Base-by-base conservation (phyloP, 2,113 vertebrate genomes). In the Nibea albiflora region DNA sequence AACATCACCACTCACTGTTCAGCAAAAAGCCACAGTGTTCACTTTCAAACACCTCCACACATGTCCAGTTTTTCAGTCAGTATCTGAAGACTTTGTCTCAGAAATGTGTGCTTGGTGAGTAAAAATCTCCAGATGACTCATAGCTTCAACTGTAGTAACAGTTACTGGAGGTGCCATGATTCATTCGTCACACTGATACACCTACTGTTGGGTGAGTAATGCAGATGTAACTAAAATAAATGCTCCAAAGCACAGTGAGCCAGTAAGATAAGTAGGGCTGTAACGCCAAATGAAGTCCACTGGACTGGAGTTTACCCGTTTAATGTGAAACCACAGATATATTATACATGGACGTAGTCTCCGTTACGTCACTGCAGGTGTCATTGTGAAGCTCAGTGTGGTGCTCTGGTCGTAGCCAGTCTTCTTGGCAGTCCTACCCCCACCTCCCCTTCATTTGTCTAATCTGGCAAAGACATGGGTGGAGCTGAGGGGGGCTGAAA, bases 91-190 rank as follows among this genome's bases (percentile, higher is more conserved):
- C 35, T 39, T 39, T 39, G 35, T 9, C 35, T 9, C 35, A 9
- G 35, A 2, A 2, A 39, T 39, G 35, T 39, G 35, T 39, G 35
- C 8, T 39, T 39, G 8, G 35, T 9, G 64, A 39, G 58, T 17
- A 50, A 44, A 57, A 54, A 24, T 42, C 8, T 57, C 3, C 47
- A 17, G 69, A 50, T 85, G 71, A 82, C n/a, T 76, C 67, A 81
- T 42, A 17, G 31, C 50, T 65, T 20, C 20, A 61, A 4, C 57
- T 20, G 73, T 71, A 76, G 75, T 73, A 84, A 53, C 74, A 56
- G 70, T 20, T 58, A 24, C 44, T 60, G 75, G 1, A 19, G 28
- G 26, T 68, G 75, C 39, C 64, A 49, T 54, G 20, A 67, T 61
- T 65, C 63, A 58, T 63, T 56, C 31, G 16, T 20, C 12, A n/a